Evolutionary conservation across 2,113 vertebrate genomes (phyloP), one percentile per base, ranked within the genome.

Genomic region (Jacana jacana): DNA sequence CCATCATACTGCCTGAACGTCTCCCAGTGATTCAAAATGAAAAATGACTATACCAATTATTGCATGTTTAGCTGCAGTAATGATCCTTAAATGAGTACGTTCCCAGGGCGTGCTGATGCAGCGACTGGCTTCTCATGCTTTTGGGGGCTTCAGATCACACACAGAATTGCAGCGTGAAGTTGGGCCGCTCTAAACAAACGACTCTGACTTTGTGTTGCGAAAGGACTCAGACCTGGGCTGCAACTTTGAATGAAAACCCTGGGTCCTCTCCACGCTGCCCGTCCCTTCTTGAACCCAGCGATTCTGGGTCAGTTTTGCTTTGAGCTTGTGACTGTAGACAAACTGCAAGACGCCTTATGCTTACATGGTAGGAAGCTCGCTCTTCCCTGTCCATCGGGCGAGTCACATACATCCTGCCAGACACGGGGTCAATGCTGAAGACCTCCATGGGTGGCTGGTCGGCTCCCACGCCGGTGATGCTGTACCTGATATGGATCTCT

Each of bases 381-480:
- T 99, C 99, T 75, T 99, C 99, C 81, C 99, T 97, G 98, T 99
- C 99, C 98, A 99, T 98, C 2, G 99, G 99, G 77, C 99, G 98
- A 1, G 99, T 99, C 96, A 99, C 99, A 3, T 99, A 99, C 99
- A 99, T 99, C 91, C 99, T 99, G 77, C 99, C 99, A 2, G 98
- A 99, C 92, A 99, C 98, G 3, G 99, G 99, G 97, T 99, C 99
- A 9, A 99, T 99, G 97, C 98, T 99, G 98, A 99, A 99, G 78
- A 99, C 98, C 78, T 99, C 99, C 97, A 98, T 99, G 2, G 99
- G 99, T 0, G 99, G 99, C 98, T 99, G 99, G 98, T 99, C 99
- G 1, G 99, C 99, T 8, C 98, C 98, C 81, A 99, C 99, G 1
- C 99, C 99, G 0, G 99, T 99, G 98, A 99, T 98, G 97, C 99